A percentile compares a stretch with the other conserved stretches of the same genome.
These are phyloP conservation scores for Metridium senile DNA, from an alignment of 92 coral and sea anemone species.

Conservation along the genomic window DNA sequence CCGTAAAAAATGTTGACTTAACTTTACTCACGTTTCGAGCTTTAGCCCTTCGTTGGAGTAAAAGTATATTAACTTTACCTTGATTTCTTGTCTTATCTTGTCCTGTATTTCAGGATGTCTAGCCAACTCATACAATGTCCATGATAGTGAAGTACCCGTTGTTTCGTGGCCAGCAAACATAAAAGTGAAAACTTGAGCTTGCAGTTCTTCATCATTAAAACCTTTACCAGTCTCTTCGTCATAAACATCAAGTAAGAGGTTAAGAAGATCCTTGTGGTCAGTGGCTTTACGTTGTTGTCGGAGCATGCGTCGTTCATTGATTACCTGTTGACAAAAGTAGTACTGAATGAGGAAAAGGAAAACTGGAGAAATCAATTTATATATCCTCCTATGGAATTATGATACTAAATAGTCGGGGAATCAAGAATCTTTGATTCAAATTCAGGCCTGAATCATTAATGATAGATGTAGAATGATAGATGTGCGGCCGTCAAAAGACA, in stretches of 20 bases:
- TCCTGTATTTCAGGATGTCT: constrained; percentile 54
- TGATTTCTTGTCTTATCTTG: constrained; percentile 29
- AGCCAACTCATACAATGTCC: constrained; percentile 76
- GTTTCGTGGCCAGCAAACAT: constrained; percentile 80
- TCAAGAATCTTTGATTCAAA: neutral
- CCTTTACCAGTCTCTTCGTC: constrained; percentile 71
- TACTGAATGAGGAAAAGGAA: neutral
- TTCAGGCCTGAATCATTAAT: too few relatives aligned
- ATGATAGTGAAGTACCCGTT: constrained; percentile 62
- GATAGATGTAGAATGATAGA: too few relatives aligned
- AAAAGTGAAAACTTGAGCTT: constrained; percentile 58
- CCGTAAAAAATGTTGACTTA: too few relatives aligned
- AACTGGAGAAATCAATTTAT: too few relatives aligned
- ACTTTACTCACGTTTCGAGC: too few relatives aligned
- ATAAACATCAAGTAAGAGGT: constrained; percentile 60
- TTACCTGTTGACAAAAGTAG: too few relatives aligned
- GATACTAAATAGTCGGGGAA: too few relatives aligned
- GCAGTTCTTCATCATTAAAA: constrained; percentile 75
- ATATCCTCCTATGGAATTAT: neutral
- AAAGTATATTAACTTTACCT: constrained; percentile 20
- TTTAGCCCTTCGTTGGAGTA: too few relatives aligned
- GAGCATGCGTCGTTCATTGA: constrained; percentile 54
- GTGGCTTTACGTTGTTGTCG: constrained; percentile 27
- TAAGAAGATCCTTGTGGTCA: constrained; percentile 66
- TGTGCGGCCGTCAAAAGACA: too few relatives aligned